A percentile compares a stretch with the other conserved stretches of the same genome.
phyloP scores from a whole-genome alignment of 1,140 invertebrate genomes.

The Nephila pilipes region DNA sequence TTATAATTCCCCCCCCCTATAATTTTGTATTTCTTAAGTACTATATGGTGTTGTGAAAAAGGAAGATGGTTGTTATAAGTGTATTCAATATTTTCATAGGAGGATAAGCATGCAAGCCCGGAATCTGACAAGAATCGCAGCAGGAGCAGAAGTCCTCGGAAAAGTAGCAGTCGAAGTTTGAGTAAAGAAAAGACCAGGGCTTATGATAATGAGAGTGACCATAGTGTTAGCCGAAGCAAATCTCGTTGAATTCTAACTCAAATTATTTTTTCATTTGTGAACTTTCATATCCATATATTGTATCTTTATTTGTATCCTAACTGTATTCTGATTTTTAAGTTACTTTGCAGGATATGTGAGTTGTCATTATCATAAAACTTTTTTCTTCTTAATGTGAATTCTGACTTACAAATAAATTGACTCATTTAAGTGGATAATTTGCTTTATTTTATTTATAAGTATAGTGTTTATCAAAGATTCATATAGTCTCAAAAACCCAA shows the following conservation, averaged over 20 bases:
- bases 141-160: conserved; percentile 53
- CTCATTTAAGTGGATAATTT: neutral
- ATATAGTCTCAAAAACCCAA: too few relatives aligned
- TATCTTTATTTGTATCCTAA: neutral
- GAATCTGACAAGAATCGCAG: conserved; percentile 55
- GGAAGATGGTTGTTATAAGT: too few relatives aligned
- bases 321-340: neutral
- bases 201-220: conserved; percentile 61
- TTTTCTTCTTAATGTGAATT: conserved; percentile 4
- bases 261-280: neutral
- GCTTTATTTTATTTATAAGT: neutral
- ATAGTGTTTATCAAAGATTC: too few relatives aligned
- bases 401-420: neutral
- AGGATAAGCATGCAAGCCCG: conserved; percentile 15
- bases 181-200: conserved; percentile 59
- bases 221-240: conserved; percentile 65
- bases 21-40: too few relatives aligned
- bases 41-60: too few relatives aligned
- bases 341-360: neutral
- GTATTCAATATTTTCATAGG: neutral
- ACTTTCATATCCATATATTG: neutral
- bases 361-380: neutral
- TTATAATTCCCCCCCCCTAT: too few relatives aligned
- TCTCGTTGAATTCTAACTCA: conserved; percentile 38
- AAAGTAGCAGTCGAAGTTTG: conserved; percentile 61